Base-by-base conservation (phyloP, 2,797 vertebrate species). In the Halcyon badia region DNA sequence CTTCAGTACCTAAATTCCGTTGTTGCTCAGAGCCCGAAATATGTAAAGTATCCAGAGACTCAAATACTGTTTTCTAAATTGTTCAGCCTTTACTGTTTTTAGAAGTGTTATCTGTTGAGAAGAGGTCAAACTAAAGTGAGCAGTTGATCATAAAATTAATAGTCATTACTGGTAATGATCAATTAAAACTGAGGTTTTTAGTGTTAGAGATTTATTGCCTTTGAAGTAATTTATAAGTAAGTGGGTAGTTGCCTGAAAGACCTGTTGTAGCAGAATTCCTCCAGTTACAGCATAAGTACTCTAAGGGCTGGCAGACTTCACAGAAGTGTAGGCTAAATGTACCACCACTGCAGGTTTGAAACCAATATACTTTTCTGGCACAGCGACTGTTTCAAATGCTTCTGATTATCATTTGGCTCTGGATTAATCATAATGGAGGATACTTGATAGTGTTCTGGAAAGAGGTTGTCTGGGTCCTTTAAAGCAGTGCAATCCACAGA, bases 371-470 rank as follows among this genome's bases (percentile, higher is more conserved):
- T 75, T 48, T 84, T 57, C 69, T 94, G 95, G 91, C 96, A 91
- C 18, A 16, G 88, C 24, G 24, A 21, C 81, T 51, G 3, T 70
- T 87, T 77, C 75, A 94, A 44, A 57, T 86, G 83, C 80, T 93
- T 95, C 89, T 94, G 80, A 81, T 94, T 60, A 51, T 90, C 83
- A 1, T 93, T 88, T 60, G 70, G 31, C 71, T 68, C 68, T 83
- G 95, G 96, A 95, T 97, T 95, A 96, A 49, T 81, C 9, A 25
- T 84, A 66, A 89, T 26, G 82, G 77, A 80, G 41, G 96, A 80
- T 57, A 94, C 48, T 28, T 62, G 97, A 95, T 87, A 90, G 4
- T 1, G 0, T 93, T 84, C 95, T 60, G 64, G 75, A 60, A 42
- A 62, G 70, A 85, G 48, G 30, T 85, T 3, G 2, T 57, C 71